Evolutionary conservation across 2,888 invertebrate species (phyloP).

Genomic region (Stictocephala bisonia): DNA sequence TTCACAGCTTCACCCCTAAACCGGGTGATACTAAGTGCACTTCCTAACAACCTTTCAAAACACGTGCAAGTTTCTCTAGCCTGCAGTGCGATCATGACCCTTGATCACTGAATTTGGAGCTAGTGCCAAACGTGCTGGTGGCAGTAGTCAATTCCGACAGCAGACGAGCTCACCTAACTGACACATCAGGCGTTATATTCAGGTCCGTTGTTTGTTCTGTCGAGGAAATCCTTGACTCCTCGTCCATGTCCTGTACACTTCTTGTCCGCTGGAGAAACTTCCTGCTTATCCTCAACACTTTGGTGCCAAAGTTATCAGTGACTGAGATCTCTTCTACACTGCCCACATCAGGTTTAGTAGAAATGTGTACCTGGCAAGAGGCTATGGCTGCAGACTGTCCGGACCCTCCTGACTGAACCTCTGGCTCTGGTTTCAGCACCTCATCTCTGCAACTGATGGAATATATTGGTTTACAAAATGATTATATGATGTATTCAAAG

Average conservation of each 20-base stretch:
- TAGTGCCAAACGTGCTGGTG: too few relatives aligned
- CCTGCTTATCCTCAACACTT: conserved; percentile 45
- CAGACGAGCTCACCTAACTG: not conserved
- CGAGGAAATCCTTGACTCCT: not conserved
- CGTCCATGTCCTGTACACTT: conserved; percentile 4
- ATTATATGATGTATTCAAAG: too few relatives aligned
- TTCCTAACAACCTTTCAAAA: too few relatives aligned
- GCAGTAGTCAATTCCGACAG: too few relatives aligned
- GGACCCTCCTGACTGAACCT: conserved; percentile 27
- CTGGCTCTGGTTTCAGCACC: not conserved
- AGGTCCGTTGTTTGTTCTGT: not conserved
- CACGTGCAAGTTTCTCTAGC: too few relatives aligned
- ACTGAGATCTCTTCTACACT: not conserved
- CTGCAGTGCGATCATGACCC: too few relatives aligned
- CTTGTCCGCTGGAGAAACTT: conserved; percentile 33
- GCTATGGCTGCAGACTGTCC: not conserved
- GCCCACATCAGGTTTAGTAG: conserved; percentile 5
- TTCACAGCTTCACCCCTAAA: too few relatives aligned
- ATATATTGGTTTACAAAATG: too few relatives aligned
- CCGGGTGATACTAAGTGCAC: too few relatives aligned
- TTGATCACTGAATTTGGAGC: too few relatives aligned
- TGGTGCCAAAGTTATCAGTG: conserved; percentile 41
- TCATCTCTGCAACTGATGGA: too few relatives aligned
- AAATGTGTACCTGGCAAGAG: conserved; percentile 12
- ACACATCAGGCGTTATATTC: not conserved